Evolutionary conservation across 2,113 vertebrate genomes (phyloP), one percentile per base, ranked within the genome.

Genomic region (Cavia aperea): DNA sequence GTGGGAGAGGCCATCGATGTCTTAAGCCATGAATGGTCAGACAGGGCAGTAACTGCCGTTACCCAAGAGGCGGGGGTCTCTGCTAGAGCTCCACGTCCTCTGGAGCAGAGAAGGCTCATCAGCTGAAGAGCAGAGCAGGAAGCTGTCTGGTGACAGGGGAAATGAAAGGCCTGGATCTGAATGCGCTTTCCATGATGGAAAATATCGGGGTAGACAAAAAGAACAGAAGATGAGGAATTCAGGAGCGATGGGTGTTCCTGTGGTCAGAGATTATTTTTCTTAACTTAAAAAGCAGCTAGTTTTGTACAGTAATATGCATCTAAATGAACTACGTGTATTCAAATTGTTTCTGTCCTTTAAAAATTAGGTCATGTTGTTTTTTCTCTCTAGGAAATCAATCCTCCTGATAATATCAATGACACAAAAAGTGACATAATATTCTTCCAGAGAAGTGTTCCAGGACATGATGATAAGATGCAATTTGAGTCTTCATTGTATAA

Each of bases 401-500:
- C 97, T 94, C 98, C 98, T 33, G 21, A 81, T 7, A 6, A 81
- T 29, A 98, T 98, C 86, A 46, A n/a, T 19, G 96, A 91, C 21
- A 91, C 96, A 91, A 93, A 14, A 62, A 98, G 97, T 39, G 97
- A 98, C 0, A 73, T 97, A 33, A 97, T 98, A 86, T 98, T 98
- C 90, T 97, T 97, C 94, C 96, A 97, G 93, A 98, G 26, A 90
- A 68, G 39, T 0, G 97, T 98, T 93, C 96, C 94, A 46, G 97
- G 86, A 33, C 91, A 94, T 92, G 26, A 89, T 16, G 63, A 62
- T 31, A 96, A 96, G 5, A 97, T 96, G 33, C 96, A 95, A 11
- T 98, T 98, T 94, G 98, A 98, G 51, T 98, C 97, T 77, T 97
- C 98, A 0, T 88, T 97, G 68, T 96, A 97, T 60, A 13, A 13